A percentile compares a stretch with the other conserved stretches of the same genome.
Conservation (phyloP, 2,888 invertebrate genomes). For the Holacanthella duospinosa region DNA sequence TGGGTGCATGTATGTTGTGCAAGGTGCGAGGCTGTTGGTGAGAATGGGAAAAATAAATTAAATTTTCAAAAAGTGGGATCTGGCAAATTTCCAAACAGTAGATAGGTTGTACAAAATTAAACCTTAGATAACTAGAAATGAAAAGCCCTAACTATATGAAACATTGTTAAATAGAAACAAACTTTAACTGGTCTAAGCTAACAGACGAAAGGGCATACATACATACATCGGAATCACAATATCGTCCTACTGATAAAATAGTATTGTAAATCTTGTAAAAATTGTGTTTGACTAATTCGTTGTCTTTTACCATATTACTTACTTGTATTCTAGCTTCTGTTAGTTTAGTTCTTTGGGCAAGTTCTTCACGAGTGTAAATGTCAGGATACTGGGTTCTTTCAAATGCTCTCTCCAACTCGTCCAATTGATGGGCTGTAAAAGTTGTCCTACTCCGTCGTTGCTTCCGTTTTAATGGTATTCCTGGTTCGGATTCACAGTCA, state of each 20-base stretch:
- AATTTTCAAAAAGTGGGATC: no score
- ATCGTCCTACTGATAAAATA: background rate
- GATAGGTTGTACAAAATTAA: no score
- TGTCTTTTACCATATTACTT: constrained; percentile 16
- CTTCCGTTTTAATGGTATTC: constrained; percentile 77
- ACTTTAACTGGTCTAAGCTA: no score
- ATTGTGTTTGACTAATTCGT: background rate
- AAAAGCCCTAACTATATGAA: no score
- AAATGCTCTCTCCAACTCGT: constrained; percentile 82
- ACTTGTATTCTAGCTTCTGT: constrained; percentile 91
- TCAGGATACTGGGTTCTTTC: constrained; percentile 91
- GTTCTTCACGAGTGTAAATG: constrained; percentile 82
- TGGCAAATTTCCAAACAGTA: no score
- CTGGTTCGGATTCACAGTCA: constrained; percentile 84
- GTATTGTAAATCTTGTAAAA: background rate
- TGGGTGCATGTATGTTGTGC: no score
- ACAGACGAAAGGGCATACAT: no score
- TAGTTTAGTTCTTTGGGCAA: constrained; percentile 78
- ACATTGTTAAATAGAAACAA: no score
- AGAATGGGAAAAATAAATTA: no score
- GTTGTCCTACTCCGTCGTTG: constrained; percentile 86
- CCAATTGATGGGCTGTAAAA: constrained; percentile 84
- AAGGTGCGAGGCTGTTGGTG: no score
- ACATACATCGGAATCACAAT: no score
- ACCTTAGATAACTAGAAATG: no score